Conservation (phyloP, 2,888 invertebrate genomes). For the Apeira syringaria region DNA sequence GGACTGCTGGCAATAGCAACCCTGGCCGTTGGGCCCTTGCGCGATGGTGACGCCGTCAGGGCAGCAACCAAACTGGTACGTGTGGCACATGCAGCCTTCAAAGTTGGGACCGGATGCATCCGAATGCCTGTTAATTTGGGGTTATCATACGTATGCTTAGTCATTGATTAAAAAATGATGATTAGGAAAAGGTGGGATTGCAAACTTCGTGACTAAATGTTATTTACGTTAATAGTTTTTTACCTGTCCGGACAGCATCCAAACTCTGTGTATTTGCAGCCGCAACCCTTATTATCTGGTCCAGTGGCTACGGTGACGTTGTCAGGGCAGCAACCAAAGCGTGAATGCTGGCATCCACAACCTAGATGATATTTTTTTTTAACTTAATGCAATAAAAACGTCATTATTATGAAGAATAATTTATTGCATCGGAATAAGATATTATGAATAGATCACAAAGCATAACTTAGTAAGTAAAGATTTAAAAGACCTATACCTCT, state of each 20-base stretch:
- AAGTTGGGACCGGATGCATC: constrained; percentile 90
- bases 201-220: too few relatives aligned
- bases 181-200: too few relatives aligned
- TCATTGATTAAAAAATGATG: too few relatives aligned
- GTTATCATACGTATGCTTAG: too few relatives aligned
- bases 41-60: constrained; percentile 91
- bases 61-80: constrained; percentile 96
- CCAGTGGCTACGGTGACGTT: constrained; percentile 91
- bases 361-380: constrained; percentile 79
- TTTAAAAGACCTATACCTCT: too few relatives aligned
- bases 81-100: constrained; percentile 93
- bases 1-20: constrained; percentile 91
- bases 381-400: too few relatives aligned
- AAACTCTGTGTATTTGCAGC: constrained; percentile 88
- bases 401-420: too few relatives aligned
- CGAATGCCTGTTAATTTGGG: constrained; percentile 71
- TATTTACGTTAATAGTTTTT: too few relatives aligned
- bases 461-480: too few relatives aligned
- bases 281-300: constrained; percentile 90
- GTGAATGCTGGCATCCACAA: constrained; percentile 90
- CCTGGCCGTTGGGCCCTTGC: constrained; percentile 84
- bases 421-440: too few relatives aligned
- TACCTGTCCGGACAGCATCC: constrained; percentile 94
- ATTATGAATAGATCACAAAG: too few relatives aligned
- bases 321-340: constrained; percentile 94